Conservation (phyloP, 2,797 vertebrate genomes). For the Bradypodion pumilum region DNA sequence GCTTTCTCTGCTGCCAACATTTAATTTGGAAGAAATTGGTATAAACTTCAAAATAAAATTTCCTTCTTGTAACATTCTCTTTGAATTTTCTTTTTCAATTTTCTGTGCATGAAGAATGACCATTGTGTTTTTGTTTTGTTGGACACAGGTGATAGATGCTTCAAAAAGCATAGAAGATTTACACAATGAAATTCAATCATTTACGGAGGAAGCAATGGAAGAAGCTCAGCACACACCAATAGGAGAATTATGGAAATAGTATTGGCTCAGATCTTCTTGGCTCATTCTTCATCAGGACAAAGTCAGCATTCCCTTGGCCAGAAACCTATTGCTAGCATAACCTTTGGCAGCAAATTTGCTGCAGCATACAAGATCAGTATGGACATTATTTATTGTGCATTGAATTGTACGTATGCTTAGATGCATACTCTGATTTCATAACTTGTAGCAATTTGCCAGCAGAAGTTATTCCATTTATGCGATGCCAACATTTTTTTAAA, state of each 20-base stretch:
- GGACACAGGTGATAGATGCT: conserved; percentile 79
- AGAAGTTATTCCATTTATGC: too few relatives aligned
- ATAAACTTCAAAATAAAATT: neutral
- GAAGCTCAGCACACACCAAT: conserved; percentile 73
- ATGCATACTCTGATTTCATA: too few relatives aligned
- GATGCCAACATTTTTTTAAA: too few relatives aligned
- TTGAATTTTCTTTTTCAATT: neutral
- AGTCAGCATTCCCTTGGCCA: neutral
- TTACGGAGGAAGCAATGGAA: conserved; percentile 75
- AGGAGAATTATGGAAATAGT: conserved; percentile 85
- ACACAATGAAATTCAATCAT: conserved; percentile 79
- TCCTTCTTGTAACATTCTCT: neutral
- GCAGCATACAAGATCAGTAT: too few relatives aligned
- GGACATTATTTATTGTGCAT: too few relatives aligned
- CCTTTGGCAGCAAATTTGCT: neutral
- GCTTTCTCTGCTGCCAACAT: neutral
- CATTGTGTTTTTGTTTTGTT: conserved; percentile 8
- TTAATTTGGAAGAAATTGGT: neutral
- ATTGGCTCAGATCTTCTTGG: neutral
- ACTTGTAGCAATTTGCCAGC: too few relatives aligned
- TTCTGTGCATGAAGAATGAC: neutral
- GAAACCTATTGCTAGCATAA: neutral
- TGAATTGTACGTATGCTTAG: too few relatives aligned
- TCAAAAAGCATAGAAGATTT: conserved; percentile 83
- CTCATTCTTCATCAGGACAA: neutral